phyloP scores from a whole-genome alignment of 2,797 vertebrate genomes.

The Capromys pilorides region DNA sequence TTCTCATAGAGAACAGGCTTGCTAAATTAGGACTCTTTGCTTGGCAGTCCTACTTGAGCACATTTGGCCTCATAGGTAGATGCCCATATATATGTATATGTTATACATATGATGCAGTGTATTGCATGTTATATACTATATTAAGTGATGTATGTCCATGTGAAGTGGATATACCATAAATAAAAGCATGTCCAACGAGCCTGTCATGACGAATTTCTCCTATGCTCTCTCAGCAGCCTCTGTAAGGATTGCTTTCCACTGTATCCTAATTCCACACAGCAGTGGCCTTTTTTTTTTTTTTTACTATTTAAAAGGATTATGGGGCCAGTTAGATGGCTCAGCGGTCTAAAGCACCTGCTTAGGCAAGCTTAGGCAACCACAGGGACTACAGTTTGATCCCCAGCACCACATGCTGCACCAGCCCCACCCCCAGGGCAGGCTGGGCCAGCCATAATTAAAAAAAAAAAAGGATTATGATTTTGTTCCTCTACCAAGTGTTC shows the following conservation, averaged over 20 bases:
- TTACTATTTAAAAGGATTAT: not conserved
- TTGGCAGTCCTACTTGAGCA: not conserved
- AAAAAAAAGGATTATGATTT: not conserved
- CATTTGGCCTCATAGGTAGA: not conserved
- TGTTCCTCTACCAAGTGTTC: constrained; percentile 60
- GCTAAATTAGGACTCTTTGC: not conserved
- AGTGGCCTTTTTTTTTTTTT: constrained; percentile 15
- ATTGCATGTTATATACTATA: no score
- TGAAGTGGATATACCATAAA: no score
- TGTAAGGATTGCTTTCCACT: not conserved
- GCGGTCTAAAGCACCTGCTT: no score
- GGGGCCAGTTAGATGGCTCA: not conserved
- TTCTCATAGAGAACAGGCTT: not conserved
- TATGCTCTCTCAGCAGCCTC: not conserved
- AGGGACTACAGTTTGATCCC: no score
- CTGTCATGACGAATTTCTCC: not conserved
- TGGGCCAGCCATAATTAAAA: no score
- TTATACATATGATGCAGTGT: no score
- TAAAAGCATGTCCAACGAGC: not conserved
- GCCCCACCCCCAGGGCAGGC: no score
- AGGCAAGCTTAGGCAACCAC: no score
- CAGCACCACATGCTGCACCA: no score
- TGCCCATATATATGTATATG: no score
- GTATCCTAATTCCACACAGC: not conserved
- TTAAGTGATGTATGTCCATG: not conserved